Conservation (phyloP, 2,797 vertebrate species). For the Pangasius macronema region DNA sequence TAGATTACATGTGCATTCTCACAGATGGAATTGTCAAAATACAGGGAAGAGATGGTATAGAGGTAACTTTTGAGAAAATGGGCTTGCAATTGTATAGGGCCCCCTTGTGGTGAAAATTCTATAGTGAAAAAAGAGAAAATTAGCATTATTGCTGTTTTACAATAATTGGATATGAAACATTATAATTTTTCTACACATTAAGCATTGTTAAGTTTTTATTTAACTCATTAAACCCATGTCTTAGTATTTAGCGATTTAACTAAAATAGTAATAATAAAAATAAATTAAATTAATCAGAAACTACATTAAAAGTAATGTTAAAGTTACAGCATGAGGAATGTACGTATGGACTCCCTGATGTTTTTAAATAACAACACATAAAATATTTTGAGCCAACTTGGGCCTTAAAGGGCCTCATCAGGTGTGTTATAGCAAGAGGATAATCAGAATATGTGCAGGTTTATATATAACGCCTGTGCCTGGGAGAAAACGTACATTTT, state of each 20-base stretch:
- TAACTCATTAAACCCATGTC: background rate
- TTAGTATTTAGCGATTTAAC: background rate
- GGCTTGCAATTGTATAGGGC: constrained; percentile 2
- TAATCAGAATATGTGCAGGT: background rate
- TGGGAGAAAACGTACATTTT: background rate
- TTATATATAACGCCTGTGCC: background rate
- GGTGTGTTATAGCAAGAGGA: too few species aligned
- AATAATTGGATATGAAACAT: background rate
- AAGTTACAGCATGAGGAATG: background rate
- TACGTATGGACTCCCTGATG: background rate
- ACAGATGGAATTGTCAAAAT: background rate
- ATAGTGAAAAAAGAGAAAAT: background rate
- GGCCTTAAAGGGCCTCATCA: background rate
- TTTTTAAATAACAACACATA: background rate
- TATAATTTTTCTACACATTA: background rate
- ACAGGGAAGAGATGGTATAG: background rate
- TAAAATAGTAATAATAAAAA: background rate
- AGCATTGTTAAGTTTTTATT: background rate
- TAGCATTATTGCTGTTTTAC: background rate
- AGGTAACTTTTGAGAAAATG: background rate
- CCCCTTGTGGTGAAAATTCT: constrained; percentile 30
- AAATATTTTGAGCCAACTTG: background rate
- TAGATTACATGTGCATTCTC: background rate
- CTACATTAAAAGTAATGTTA: background rate
- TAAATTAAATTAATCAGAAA: background rate